Evolutionary conservation across 2,113 vertebrate genomes (phyloP).

Genomic region (Vimba vimba): DNA sequence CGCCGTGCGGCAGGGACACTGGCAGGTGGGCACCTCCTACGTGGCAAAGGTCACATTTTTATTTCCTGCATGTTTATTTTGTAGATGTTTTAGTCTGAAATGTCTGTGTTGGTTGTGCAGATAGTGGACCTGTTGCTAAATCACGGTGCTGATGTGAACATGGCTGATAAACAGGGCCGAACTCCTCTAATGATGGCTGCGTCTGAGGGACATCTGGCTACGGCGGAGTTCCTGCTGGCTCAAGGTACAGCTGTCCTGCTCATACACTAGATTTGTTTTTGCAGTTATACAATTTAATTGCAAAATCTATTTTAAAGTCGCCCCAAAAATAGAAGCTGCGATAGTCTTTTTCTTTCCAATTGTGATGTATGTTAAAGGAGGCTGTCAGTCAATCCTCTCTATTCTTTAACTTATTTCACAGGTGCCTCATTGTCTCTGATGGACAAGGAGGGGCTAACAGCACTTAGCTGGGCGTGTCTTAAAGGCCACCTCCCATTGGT

Average conservation of each 20-base stretch:
- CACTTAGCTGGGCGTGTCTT: conserved; percentile 96
- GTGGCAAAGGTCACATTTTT: background rate
- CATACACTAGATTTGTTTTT: background rate
- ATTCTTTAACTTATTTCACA: conserved; percentile 58
- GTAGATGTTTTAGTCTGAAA: background rate
- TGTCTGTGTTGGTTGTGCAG: conserved; percentile 70
- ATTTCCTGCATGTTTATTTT: background rate
- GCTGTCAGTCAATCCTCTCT: background rate
- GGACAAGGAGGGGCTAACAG: conserved; percentile 93
- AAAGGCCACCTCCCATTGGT: conserved; percentile 92
- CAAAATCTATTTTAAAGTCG: too few species aligned
- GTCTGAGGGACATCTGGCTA: conserved; percentile 90
- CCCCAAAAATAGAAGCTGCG: too few species aligned
- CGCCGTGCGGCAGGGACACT: conserved; percentile 89
- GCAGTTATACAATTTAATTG: too few species aligned
- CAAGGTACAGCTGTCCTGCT: conserved; percentile 78
- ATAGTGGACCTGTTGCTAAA: conserved; percentile 90
- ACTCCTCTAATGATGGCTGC: conserved; percentile 94
- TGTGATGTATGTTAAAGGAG: too few species aligned
- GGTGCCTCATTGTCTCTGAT: conserved; percentile 90
- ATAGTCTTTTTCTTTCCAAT: too few species aligned
- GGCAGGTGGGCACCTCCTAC: conserved; percentile 82
- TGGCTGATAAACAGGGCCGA: conserved; percentile 92
- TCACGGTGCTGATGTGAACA: conserved; percentile 90
- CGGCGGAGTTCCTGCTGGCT: conserved; percentile 89